phyloP scores from a whole-genome alignment of 2,797 vertebrate genomes.

The Acanthurus tractus region DNA sequence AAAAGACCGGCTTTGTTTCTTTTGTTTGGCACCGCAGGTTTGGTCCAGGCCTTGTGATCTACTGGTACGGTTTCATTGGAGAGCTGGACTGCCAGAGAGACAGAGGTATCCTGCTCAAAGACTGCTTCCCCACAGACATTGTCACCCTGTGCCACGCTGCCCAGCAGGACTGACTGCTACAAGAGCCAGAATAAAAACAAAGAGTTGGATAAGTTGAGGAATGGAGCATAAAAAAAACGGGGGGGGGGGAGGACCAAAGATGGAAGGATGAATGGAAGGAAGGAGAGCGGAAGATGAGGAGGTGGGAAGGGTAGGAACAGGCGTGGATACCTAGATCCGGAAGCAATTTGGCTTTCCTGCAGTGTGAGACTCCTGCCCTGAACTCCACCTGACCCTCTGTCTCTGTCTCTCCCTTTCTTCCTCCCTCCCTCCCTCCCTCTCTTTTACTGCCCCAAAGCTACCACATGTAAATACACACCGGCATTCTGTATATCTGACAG shows the following conservation, averaged over 20 bases:
- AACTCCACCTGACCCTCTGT: constrained; percentile 92
- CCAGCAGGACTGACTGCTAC: constrained; percentile 50
- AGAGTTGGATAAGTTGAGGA: constrained; percentile 41
- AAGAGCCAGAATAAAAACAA: constrained; percentile 61
- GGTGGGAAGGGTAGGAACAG: constrained; percentile 55
- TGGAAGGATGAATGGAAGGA: constrained; percentile 56
- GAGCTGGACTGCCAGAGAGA: constrained; percentile 97
- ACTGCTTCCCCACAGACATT: constrained; percentile 94
- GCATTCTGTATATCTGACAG: constrained; percentile 55
- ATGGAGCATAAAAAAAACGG: constrained; percentile 16
- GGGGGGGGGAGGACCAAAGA: too few species aligned
- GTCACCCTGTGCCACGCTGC: constrained; percentile 88
- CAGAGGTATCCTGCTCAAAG: constrained; percentile 95
- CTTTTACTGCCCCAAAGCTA: constrained; percentile 49
- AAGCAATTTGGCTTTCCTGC: constrained; percentile 94
- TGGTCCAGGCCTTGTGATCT: constrained; percentile 97
- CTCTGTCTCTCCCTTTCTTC: constrained; percentile 57
- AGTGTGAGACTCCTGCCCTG: constrained; percentile 88
- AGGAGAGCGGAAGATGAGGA: constrained; percentile 52
- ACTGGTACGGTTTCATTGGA: constrained; percentile 97
- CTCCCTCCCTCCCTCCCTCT: constrained; percentile 46
- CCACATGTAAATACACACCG: constrained; percentile 56
- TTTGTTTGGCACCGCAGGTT: constrained; percentile 86
- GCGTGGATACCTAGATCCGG: constrained; percentile 86
- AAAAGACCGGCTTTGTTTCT: constrained; percentile 22